phyloP scores from a whole-genome alignment of 2,797 vertebrate genomes.

The Dendrocincla tyrannina region DNA sequence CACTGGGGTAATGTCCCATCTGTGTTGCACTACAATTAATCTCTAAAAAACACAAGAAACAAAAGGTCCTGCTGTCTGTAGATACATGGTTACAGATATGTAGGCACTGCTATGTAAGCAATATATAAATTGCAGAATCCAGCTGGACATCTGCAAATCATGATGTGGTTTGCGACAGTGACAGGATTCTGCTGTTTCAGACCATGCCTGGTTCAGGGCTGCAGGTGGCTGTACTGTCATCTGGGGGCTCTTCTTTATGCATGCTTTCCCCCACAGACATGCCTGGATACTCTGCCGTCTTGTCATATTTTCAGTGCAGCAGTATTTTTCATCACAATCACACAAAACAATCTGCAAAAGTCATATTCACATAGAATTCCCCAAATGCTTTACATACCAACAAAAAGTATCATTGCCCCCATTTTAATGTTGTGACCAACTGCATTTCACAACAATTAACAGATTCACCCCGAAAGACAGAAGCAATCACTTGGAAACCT shows the following conservation, averaged over 20 bases:
- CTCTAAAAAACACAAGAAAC: constrained; percentile 13
- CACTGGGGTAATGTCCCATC: neutral
- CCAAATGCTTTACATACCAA: neutral
- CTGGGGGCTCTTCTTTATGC: constrained; percentile 15
- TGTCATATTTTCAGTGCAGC: neutral
- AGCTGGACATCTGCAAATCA: constrained; percentile 47
- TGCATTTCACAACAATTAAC: neutral
- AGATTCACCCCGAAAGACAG: neutral
- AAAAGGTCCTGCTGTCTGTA: constrained; percentile 10
- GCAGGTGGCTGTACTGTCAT: constrained; percentile 14
- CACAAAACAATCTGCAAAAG: neutral
- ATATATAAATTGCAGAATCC: neutral
- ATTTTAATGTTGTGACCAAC: neutral
- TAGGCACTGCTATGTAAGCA: neutral
- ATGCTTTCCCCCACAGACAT: neutral
- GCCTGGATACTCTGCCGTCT: neutral
- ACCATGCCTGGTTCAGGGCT: neutral
- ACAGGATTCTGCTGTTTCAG: constrained; percentile 24
- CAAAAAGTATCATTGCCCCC: neutral
- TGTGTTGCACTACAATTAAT: neutral
- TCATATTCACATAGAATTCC: neutral
- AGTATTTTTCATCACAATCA: neutral
- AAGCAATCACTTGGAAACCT: neutral
- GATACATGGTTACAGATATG: neutral
- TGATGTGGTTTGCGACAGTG: neutral